A percentile compares a stretch with the other conserved stretches of the same genome.
phyloP scores from a whole-genome alignment of 2,797 vertebrate genomes.

The Peromyscus attwateri region DNA sequence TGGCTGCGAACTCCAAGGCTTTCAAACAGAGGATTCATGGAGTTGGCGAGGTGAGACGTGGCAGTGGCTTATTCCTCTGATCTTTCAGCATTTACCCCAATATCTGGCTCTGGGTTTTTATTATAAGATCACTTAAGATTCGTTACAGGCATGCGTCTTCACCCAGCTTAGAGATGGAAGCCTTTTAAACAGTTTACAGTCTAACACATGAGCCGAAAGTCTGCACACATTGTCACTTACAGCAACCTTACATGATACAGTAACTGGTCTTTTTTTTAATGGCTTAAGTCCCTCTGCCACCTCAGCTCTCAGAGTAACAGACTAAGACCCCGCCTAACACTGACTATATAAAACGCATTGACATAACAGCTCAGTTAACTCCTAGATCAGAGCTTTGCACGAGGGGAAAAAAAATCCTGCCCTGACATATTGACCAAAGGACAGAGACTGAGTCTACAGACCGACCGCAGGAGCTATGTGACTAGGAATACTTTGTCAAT shows the following conservation, averaged over 20 bases:
- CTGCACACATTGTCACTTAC: conserved; percentile 86
- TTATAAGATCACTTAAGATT: too few species aligned
- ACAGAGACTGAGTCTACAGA: not conserved
- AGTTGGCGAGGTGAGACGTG: too few species aligned
- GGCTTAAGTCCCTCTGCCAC: not conserved
- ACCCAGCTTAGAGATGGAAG: conserved; percentile 75
- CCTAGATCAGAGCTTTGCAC: not conserved
- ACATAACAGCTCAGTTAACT: not conserved
- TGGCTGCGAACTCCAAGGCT: too few species aligned
- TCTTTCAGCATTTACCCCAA: too few species aligned
- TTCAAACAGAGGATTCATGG: too few species aligned
- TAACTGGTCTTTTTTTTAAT: conserved; percentile 29
- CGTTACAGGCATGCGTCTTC: too few species aligned
- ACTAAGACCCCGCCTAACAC: not conserved
- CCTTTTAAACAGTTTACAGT: conserved; percentile 63
- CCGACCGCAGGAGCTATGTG: not conserved
- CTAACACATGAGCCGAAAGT: conserved; percentile 76
- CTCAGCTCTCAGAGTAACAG: conserved; percentile 15
- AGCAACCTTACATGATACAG: conserved; percentile 84
- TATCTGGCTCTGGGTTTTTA: too few species aligned
- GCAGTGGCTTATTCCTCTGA: too few species aligned
- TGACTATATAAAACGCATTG: conserved; percentile 46
- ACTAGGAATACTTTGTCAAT: not conserved
- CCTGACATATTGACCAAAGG: not conserved
- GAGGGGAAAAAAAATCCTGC: not conserved